Evolutionary conservation across 2,888 invertebrate genomes (phyloP), one percentile per base, ranked within the genome.

Genomic region (Argyresthia goedartella): DNA sequence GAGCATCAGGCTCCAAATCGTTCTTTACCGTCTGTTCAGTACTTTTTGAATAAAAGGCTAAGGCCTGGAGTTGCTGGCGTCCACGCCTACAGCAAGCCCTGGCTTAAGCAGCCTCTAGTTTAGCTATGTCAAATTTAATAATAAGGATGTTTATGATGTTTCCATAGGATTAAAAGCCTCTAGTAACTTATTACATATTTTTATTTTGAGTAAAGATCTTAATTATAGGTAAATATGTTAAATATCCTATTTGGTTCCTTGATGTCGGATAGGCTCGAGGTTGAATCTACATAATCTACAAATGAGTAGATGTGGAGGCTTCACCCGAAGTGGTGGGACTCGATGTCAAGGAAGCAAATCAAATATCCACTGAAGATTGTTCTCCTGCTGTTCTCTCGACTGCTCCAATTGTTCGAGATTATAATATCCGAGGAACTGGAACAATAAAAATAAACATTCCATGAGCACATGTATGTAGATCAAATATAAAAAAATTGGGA

Each of bases 31-130:
- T n/a, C n/a, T n/a, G n/a, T n/a, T n/a, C n/a, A n/a, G n/a, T n/a
- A n/a, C n/a, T n/a, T n/a, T n/a, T n/a, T n/a, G n/a, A n/a, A n/a
- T n/a, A n/a, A n/a, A n/a, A n/a, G n/a, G n/a, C n/a, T n/a, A n/a
- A n/a, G n/a, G n/a, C n/a, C n/a, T n/a, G n/a, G n/a, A n/a, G n/a
- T n/a, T n/a, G n/a, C n/a, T n/a, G n/a, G n/a, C n/a, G n/a, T n/a
- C n/a, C n/a, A n/a, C n/a, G n/a, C n/a, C n/a, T n/a, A n/a, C n/a
- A n/a, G n/a, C n/a, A n/a, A n/a, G n/a, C n/a, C n/a, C 97, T 53
- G 93, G 93, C 64, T 82, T 94, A 11, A 93, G 93, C 56, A 93
- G 93, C 67, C 92, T 91, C 56, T 92, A n/a, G n/a, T n/a, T n/a
- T n/a, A n/a, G n/a, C n/a, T n/a, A n/a, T n/a, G n/a, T 91, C n/a